Evolutionary conservation across 2,888 invertebrate species (phyloP).

Genomic region (Pollenia griseotomentosa): DNA sequence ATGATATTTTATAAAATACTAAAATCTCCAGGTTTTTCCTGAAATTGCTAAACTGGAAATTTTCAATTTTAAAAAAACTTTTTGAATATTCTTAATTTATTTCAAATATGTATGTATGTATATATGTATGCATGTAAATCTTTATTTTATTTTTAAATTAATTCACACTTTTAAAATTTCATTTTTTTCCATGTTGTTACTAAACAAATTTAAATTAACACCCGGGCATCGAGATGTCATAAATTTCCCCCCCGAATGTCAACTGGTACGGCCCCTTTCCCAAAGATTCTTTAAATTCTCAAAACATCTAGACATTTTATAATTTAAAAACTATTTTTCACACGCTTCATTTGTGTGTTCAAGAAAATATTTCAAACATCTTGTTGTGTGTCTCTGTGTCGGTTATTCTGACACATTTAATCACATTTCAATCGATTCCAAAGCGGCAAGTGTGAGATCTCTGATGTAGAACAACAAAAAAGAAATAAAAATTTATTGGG

Average conservation of each 20-base stretch:
- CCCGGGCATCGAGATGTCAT: slow-evolving; percentile 6
- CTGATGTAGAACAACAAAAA: slow-evolving; percentile 8
- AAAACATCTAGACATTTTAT: background rate
- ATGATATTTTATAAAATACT: too few species aligned
- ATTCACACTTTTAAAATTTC: too few species aligned
- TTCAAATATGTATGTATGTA: too few species aligned
- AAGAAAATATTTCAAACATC: slow-evolving; percentile 20
- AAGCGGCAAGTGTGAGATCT: slow-evolving; percentile 3
- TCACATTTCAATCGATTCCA: background rate
- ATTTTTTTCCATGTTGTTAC: too few species aligned
- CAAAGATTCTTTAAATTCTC: background rate
- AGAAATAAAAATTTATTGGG: slow-evolving; percentile 25
- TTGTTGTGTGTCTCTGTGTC: background rate
- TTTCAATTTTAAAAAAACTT: too few species aligned
- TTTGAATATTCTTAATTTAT: too few species aligned
- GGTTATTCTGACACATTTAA: slow-evolving; percentile 32
- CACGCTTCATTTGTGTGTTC: slow-evolving; percentile 21
- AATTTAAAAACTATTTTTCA: slow-evolving; percentile 17
- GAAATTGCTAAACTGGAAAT: too few species aligned
- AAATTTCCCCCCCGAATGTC: background rate
- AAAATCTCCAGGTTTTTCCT: too few species aligned
- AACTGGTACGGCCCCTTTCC: background rate
- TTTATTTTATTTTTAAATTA: too few species aligned
- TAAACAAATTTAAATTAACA: slow-evolving; percentile 11
- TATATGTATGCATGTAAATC: too few species aligned